phyloP scores from a whole-genome alignment of 2,888 invertebrate species.

The Aphidius colemani region DNA sequence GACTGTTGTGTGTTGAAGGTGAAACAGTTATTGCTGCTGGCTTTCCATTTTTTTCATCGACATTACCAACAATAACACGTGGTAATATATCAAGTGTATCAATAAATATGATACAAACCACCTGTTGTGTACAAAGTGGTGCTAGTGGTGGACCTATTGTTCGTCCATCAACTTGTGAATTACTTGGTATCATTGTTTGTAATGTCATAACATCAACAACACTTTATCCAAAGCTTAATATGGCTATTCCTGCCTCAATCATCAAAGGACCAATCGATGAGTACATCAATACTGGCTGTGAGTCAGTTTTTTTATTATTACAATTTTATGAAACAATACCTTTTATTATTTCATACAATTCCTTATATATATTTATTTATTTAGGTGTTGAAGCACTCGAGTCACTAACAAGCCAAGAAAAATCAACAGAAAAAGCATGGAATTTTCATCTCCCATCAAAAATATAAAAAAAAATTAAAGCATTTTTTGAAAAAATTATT shows the following conservation, averaged over 20 bases:
- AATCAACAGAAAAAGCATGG: conserved; percentile 64
- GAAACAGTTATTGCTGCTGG: conserved; percentile 66
- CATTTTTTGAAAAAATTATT: too few relatives aligned
- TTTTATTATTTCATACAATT: neutral
- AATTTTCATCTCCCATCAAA: conserved; percentile 54
- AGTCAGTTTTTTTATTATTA: conserved; percentile 21
- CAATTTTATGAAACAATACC: neutral
- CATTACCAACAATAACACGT: conserved; percentile 62
- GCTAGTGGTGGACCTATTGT: conserved; percentile 69
- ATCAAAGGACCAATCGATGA: conserved; percentile 58
- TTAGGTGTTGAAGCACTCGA: conserved; percentile 62
- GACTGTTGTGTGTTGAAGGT: too few relatives aligned
- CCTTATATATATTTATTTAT: conserved; percentile 33
- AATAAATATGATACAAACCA: conserved; percentile 66
- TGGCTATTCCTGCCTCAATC: conserved; percentile 65
- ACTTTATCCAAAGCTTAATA: conserved; percentile 66
- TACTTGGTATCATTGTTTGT: conserved; percentile 67
- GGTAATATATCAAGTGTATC: conserved; percentile 65
- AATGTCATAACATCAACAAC: conserved; percentile 63
- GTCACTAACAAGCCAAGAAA: conserved; percentile 61
- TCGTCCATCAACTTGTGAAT: conserved; percentile 59
- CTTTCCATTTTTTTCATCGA: conserved; percentile 66
- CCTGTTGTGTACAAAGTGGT: conserved; percentile 69
- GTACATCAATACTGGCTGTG: conserved; percentile 63
- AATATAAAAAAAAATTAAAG: conserved; percentile 35